Percentiles rank a stretch among this genome's conserved stretches.
Conservation (phyloP, 1,140 invertebrate genomes). For the Aphidius gifuensis region DNA sequence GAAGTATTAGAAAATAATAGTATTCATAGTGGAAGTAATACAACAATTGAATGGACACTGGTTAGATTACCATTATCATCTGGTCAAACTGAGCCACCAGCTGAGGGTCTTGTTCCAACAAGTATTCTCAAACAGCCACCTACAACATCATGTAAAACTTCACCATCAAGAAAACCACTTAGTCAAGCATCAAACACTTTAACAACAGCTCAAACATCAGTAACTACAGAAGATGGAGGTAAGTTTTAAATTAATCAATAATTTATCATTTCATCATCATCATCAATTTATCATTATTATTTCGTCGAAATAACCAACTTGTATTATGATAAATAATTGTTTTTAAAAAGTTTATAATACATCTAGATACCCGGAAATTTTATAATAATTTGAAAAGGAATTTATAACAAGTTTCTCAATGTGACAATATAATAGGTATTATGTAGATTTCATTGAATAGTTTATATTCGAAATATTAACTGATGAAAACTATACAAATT, state of each 20-base stretch:
- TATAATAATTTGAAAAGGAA: too few relatives aligned
- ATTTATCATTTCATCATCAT: conserved; percentile 1
- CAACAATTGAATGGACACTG: conserved; percentile 53
- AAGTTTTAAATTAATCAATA: conserved; percentile 29
- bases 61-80: conserved; percentile 49
- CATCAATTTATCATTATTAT: background rate
- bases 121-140: conserved; percentile 79
- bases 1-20: conserved; percentile 75
- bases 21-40: conserved; percentile 29
- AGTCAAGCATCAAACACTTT: conserved; percentile 21
- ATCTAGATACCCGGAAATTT: too few relatives aligned
- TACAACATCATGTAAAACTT: conserved; percentile 58
- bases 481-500: too few relatives aligned
- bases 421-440: too few relatives aligned
- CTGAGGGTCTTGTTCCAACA: conserved; percentile 80
- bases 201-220: conserved; percentile 37
- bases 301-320: too few relatives aligned
- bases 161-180: conserved; percentile 59
- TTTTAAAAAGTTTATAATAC: too few relatives aligned
- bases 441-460: too few relatives aligned
- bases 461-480: too few relatives aligned
- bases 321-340: too few relatives aligned
- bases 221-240: conserved; percentile 49
- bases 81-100: conserved; percentile 59
- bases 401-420: too few relatives aligned